Evolutionary conservation across 1,140 invertebrate species (phyloP).

Genomic region (Caenorhabditis brenneri): DNA sequence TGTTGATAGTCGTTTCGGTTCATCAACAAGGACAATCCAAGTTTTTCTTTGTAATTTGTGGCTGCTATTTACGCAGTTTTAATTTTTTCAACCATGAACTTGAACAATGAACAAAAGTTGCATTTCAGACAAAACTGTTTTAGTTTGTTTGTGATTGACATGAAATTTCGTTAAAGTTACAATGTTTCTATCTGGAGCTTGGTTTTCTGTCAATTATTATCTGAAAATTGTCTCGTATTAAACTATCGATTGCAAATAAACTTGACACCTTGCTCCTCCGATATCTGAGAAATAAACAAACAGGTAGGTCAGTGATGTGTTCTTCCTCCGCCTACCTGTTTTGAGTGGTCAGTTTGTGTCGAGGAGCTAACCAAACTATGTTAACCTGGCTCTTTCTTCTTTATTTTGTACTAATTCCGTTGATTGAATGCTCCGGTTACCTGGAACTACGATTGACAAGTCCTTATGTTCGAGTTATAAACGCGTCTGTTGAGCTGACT

Average conservation of each 20-base stretch:
- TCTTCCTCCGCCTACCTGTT: neutral
- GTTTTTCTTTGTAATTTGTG: too few species aligned
- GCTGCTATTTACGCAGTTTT: too few species aligned
- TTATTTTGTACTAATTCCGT: neutral
- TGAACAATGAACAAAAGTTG: too few species aligned
- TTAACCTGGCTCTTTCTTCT: neutral
- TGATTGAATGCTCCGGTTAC: neutral
- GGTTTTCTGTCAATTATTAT: too few species aligned
- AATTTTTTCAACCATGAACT: too few species aligned
- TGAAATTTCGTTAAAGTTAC: too few species aligned
- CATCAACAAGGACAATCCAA: too few species aligned
- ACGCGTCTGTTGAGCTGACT: neutral
- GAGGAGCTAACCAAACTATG: neutral
- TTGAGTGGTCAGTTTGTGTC: neutral
- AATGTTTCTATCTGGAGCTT: too few species aligned
- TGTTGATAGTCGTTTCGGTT: too few species aligned
- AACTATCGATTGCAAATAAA: neutral
- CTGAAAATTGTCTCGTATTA: too few species aligned
- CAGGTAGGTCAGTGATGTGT: neutral
- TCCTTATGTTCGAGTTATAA: conserved; percentile 18
- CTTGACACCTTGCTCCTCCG: neutral
- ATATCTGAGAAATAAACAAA: neutral
- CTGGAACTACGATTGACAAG: neutral
- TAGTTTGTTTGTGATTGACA: too few species aligned
- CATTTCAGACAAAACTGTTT: too few species aligned